Base-by-base conservation (phyloP, 2,888 invertebrate species). In the Arctia plantaginis region DNA sequence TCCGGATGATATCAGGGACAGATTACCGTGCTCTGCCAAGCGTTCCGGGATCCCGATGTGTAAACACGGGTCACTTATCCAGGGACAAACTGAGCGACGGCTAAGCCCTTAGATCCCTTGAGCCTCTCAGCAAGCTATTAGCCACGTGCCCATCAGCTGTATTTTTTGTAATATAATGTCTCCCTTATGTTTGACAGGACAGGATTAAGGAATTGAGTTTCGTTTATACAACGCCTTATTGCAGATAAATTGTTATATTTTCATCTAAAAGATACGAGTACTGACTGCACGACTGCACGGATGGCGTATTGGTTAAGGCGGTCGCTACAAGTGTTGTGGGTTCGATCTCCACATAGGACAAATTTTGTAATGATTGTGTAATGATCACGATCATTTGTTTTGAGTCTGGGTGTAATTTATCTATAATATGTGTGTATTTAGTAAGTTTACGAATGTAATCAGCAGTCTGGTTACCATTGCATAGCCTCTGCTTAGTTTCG, bases 1-100 rank as follows among this genome's bases (percentile, higher is more conserved):
- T 55, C 55, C 55, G 41, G 39, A 72, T 72, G 41, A 72, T 62
- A 72, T 68, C 35, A 67, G 66, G 67, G 71, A 47, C 44, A 47
- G 71, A 51, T 62, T 59, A 67, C 35, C 72, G 30, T 66, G 55
- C 72, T 71, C 65, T n/a, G 33, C 33, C 8, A 44, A 18, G 62
- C 59, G 59, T 44, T 30, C 62, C 41, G 62, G 67, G 72, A 59
- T 68, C 41, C 47, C 67, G 44, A 12, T 39, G 59, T 68, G 72
- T 73, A 73, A 73, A 73, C 73, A 65, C 65, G 64, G 72, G 59
- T 72, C 72, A 72, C 66, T 72, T 55, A 67, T 72, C 59, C 72
- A 27, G 41, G 59, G 59, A 39, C 68, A 72, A 41, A 33, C 62
- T 47, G 44, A 23, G 59, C 55, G 51, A 51, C 20, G 68, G 27